phyloP scores from a whole-genome alignment of 2,113 vertebrate genomes.

The Pluvianellus socialis region DNA sequence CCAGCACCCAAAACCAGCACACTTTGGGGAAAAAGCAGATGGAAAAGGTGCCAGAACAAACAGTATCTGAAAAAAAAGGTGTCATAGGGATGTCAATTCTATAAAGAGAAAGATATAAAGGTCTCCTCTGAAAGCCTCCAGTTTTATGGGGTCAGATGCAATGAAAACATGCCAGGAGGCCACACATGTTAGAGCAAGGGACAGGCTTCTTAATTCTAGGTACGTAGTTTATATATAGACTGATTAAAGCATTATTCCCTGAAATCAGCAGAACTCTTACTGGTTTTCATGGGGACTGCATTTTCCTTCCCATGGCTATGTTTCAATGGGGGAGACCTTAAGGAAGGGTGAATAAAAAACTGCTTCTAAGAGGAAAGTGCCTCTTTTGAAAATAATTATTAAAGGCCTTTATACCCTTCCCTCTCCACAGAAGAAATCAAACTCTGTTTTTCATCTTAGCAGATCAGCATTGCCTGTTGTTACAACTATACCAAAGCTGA shows the following conservation, averaged over 20 bases:
- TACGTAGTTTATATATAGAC: neutral
- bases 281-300: neutral
- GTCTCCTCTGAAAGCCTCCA: neutral
- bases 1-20: neutral
- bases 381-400: neutral
- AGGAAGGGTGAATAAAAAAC: neutral
- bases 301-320: neutral
- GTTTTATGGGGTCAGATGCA: neutral
- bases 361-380: neutral
- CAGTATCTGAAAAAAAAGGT: neutral
- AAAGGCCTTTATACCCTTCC: neutral
- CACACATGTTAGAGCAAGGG: neutral
- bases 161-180: neutral
- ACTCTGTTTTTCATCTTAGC: neutral
- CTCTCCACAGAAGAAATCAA: neutral
- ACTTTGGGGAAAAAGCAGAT: neutral
- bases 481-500: neutral
- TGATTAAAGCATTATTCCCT: neutral
- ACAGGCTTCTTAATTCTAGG: neutral
- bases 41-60: neutral
- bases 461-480: neutral
- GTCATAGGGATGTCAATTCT: neutral
- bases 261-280: neutral
- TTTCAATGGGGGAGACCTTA: neutral
- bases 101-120: neutral